Evolutionary conservation across 1,140 invertebrate species (phyloP), one percentile per base, ranked within the genome.

Genomic region (Drosophila littoralis): DNA sequence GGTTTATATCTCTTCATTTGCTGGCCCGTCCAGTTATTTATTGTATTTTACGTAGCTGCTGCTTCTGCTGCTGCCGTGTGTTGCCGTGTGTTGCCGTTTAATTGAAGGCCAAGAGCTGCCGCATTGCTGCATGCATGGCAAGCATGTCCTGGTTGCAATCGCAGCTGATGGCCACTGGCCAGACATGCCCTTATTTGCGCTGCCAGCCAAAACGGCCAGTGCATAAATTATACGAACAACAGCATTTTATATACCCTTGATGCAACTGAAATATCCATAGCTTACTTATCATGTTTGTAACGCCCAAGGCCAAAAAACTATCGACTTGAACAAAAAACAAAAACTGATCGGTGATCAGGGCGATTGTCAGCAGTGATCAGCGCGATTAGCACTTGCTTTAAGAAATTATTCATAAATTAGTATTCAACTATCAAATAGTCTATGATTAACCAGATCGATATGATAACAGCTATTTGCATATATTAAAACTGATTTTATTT

Each of bases 1-100:
- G 82, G 84, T 89, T 89, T 88, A 88, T 88, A 88, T 88, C 83
- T 88, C 83, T 88, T 88, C 83, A 86, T 86, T 86, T 86, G 73
- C 80, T 73, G 72, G 57, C 51, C 66, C 75, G 83, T 77, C 66
- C 83, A 86, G 83, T 86, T 86, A 86, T 86, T 86, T 86, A 86
- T 86, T 86, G 82, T 86, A 88, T 86, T 86, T 86, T 88, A 79
- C 42, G 66, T 69, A 32, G 63, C 40, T 85, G 68, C 46, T 74
- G 54, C 12, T 60, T 73, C 22, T 61, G 81, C 77, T 84, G 73
- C 12, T 67, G 70, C 17, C 42, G 60, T 12, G 12, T 50, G 59
- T 8, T 59, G 54, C 45, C 38, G 69, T 81, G 71, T 77, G 81
- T 75, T 83, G 80, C 65, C 67, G 76, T 86, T 86, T 86, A 86